phyloP scores from a whole-genome alignment of 2,797 vertebrate species.

The Somateria mollissima region DNA sequence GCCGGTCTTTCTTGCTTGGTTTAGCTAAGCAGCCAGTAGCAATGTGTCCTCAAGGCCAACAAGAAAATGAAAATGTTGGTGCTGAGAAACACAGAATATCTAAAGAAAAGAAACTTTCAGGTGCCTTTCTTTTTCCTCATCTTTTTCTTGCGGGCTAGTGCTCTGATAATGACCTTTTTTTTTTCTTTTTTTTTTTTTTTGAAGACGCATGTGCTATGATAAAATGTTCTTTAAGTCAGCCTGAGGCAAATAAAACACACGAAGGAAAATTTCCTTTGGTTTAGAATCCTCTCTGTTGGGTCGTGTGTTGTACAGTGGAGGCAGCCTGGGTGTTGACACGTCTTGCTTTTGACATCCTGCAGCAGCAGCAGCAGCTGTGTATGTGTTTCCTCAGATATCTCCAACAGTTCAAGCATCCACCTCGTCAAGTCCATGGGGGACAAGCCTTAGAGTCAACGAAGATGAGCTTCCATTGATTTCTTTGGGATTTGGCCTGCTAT shows the following conservation, averaged over 20 bases:
- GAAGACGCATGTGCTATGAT: not conserved
- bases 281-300: not conserved
- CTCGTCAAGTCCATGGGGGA: not conserved
- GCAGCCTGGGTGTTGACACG: accelerated
- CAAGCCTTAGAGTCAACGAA: not conserved
- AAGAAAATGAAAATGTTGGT: not conserved
- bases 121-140: not conserved
- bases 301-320: not conserved
- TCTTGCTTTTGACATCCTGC: not conserved
- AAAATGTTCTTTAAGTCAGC: not conserved
- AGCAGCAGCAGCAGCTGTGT: not conserved
- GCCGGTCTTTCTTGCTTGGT: not conserved
- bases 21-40: not conserved
- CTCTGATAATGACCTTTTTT: not conserved
- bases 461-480: not conserved
- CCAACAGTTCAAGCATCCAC: not conserved
- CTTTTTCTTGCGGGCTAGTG: not conserved
- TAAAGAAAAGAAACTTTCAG: not conserved
- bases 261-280: not conserved
- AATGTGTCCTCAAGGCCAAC: not conserved
- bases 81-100: not conserved
- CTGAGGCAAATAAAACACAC: not conserved
- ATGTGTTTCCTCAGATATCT: not conserved
- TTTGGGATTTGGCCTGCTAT: not conserved
- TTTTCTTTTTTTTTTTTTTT: too few relatives aligned